These are phyloP conservation scores for Aurelia sp. DNA, from an alignment of 30 jellyfish, hydroid and myxozoan species.

Conservation along the genomic window DNA sequence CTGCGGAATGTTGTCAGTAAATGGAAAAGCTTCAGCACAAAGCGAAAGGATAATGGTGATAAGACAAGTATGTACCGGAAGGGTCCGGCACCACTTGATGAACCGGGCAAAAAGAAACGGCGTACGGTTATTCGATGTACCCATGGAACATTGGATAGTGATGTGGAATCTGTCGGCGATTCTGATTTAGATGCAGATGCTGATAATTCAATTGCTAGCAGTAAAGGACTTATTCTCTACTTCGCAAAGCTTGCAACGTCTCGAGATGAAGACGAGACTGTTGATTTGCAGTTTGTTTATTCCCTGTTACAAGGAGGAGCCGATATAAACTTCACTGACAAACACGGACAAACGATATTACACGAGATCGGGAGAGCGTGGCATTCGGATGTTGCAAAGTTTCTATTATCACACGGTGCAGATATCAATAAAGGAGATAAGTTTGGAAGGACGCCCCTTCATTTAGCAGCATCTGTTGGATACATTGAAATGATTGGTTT, in stretches of 20 bases:
- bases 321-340: constrained; percentile 78
- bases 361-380: constrained; percentile 87
- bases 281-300: constrained; percentile 80
- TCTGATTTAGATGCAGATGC: constrained; percentile 60
- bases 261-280: constrained; percentile 86
- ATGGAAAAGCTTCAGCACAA: constrained; percentile 88
- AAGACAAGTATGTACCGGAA: constrained; percentile 75
- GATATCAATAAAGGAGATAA: constrained; percentile 86
- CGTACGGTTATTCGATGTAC: constrained; percentile 72
- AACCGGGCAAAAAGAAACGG: constrained; percentile 86
- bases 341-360: constrained; percentile 83
- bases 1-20: constrained; percentile 81
- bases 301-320: constrained; percentile 89
- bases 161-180: constrained; percentile 85
- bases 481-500: constrained; percentile 77
- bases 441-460: constrained; percentile 83
- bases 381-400: constrained; percentile 89
- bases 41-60: constrained; percentile 87
- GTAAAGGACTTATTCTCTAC: constrained; percentile 78
- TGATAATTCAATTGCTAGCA: constrained; percentile 74
- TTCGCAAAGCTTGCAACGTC: constrained; percentile 87
- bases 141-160: constrained; percentile 88
- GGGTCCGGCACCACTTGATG: constrained; percentile 93
- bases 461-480: constrained; percentile 85
- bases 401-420: constrained; percentile 76